phyloP scores from a whole-genome alignment of 2,888 invertebrate species.

The Conops quadrifasciatus region DNA sequence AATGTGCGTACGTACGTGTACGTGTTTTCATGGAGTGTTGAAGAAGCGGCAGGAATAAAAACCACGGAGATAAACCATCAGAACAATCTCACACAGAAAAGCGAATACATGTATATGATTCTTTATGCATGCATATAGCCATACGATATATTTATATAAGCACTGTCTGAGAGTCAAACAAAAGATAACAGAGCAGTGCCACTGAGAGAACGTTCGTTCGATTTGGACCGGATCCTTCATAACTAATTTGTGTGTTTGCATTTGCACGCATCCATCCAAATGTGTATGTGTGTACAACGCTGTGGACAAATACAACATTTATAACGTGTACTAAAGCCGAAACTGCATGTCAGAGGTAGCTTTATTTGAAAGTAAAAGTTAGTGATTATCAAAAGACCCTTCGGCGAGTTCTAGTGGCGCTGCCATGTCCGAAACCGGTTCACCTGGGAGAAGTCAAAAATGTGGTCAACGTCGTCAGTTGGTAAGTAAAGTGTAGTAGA shows the following conservation, averaged over 20 bases:
- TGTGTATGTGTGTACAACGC: not conserved
- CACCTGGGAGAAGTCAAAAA: slow-evolving; percentile 60
- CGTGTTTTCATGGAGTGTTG: not conserved
- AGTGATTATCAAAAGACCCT: not conserved
- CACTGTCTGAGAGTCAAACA: not conserved
- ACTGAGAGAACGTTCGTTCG: not conserved
- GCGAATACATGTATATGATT: not conserved
- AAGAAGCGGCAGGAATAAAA: slow-evolving; percentile 11
- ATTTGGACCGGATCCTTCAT: too few relatives aligned
- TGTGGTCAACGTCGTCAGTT: slow-evolving; percentile 62
- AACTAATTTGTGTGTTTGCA: not conserved
- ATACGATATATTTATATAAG: not conserved
- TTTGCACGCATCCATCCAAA: not conserved
- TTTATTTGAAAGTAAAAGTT: slow-evolving; percentile 5
- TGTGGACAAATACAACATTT: too few relatives aligned
- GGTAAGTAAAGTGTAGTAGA: slow-evolving; percentile 57
- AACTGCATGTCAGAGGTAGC: not conserved
- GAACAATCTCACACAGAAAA: slow-evolving; percentile 5
- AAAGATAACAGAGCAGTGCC: not conserved
- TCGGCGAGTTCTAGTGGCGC: slow-evolving; percentile 8
- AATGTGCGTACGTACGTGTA: not conserved
- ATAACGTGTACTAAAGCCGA: too few relatives aligned
- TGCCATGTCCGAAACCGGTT: slow-evolving; percentile 65
- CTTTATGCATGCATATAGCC: not conserved
- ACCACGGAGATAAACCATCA: slow-evolving; percentile 18